Evolutionary conservation across 2,797 vertebrate genomes (phyloP).

Genomic region (Helostoma temminkii): DNA sequence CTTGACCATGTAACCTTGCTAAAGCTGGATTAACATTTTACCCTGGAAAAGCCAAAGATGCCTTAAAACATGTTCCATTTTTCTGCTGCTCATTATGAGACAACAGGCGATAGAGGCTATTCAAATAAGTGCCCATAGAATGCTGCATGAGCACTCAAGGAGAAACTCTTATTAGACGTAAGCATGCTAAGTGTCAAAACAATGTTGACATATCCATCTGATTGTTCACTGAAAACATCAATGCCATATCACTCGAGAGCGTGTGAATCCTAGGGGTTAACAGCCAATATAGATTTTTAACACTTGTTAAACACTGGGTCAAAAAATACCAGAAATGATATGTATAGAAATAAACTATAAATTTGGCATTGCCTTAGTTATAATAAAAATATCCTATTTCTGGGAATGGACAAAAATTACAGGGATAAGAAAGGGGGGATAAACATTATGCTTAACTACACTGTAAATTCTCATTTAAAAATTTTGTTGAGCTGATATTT

Average conservation of each 20-base stretch:
- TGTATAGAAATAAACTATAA: not conserved
- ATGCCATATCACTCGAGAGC: constrained; percentile 31
- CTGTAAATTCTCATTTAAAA: too few species aligned
- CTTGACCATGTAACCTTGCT: constrained; percentile 84
- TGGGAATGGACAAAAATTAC: too few species aligned
- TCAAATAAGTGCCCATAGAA: constrained; percentile 69
- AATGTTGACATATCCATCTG: constrained; percentile 71
- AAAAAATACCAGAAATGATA: not conserved
- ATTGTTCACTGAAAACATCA: constrained; percentile 57
- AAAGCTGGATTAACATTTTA: constrained; percentile 84
- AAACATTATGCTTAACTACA: too few species aligned
- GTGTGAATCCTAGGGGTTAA: constrained; percentile 21
- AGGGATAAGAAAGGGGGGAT: too few species aligned
- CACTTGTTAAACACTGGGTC: not conserved
- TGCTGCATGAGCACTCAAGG: constrained; percentile 75
- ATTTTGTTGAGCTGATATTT: too few species aligned
- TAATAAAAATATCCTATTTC: not conserved
- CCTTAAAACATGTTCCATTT: constrained; percentile 83
- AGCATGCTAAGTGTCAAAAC: constrained; percentile 75
- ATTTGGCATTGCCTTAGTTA: not conserved
- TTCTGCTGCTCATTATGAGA: constrained; percentile 71
- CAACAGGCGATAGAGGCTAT: constrained; percentile 73
- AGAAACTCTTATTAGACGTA: constrained; percentile 79
- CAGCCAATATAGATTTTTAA: constrained; percentile 4
- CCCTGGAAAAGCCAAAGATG: constrained; percentile 77